Conservation (phyloP, 2,797 vertebrate genomes). For the Urocyon cinereoargenteus region DNA sequence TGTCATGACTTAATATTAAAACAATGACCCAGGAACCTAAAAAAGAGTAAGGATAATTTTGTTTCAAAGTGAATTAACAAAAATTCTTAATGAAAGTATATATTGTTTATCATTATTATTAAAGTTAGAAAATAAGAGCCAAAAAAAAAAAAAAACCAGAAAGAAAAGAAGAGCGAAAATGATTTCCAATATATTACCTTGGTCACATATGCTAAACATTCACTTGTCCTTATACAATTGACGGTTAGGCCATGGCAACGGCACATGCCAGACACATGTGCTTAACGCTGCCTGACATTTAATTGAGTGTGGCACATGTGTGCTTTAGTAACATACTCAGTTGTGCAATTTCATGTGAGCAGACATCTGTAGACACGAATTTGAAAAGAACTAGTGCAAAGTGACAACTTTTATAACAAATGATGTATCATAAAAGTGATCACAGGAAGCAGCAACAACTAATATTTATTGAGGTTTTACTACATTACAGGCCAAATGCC, state of each 20-base stretch:
- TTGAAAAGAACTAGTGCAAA: constrained; percentile 56
- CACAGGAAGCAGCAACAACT: neutral
- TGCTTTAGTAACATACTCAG: constrained; percentile 25
- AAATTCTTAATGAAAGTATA: neutral
- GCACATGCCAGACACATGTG: neutral
- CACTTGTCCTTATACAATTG: neutral
- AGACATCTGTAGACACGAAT: constrained; percentile 64
- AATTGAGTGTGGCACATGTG: constrained; percentile 65
- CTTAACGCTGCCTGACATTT: neutral
- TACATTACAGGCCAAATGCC: neutral
- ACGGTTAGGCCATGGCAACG: neutral
- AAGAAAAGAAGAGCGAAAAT: neutral
- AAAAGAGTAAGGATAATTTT: neutral
- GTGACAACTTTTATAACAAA: constrained; percentile 60
- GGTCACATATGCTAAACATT: neutral
- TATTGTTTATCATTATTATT: neutral
- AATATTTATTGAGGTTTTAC: neutral
- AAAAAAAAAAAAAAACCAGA: too few species aligned
- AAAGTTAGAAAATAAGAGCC: neutral
- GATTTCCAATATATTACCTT: neutral
- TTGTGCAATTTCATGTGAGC: constrained; percentile 64
- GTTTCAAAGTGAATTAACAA: neutral
- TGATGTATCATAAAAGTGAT: neutral
- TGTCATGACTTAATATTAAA: neutral
- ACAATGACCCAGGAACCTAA: neutral